Evolutionary conservation across 2,888 invertebrate genomes (phyloP), one percentile per base, ranked within the genome.

Genomic region (Dryomyza anilis): DNA sequence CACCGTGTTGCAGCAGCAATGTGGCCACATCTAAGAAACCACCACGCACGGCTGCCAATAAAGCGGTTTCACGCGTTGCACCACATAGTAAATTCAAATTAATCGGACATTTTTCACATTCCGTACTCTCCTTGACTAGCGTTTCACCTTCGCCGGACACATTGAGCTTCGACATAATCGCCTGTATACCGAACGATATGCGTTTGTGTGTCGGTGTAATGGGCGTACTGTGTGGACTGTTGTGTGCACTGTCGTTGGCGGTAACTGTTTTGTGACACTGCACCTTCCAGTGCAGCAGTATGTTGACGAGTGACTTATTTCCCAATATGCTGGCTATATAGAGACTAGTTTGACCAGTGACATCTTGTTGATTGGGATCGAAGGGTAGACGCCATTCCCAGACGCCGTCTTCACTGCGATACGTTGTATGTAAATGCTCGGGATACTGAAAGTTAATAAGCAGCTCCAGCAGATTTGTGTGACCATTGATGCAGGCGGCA

Each of bases 321-420:
- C 94, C 95, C 63, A 93, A 87, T 66, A 92, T 87, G 79, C 95
- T 91, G 12, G 97, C 94, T 67, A 96, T 89, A 83, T 96, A 96
- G 12, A 98, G 85, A 61, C 96, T 91, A 68, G 91, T 96, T 84
- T 96, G 95, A 0, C 94, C 95, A 29, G 93, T 92, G 3, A 92
- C 93, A 84, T 96, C 96, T 71, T 91, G 88, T 50, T 92, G 90
- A 84, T 98, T 98, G 56, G 97, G 88, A 83, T 98, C 96, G 80
- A 96, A 95, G n/a, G 96, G 90, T 81, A 93, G 87, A 25, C 87
- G 87, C 85, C 94, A 98, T 80, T 94, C 93, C 87, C 90, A 92
- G 63, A 89, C 87, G 19, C 91, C 91, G 2, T 87, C 86, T 36
- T 86, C 84, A 78, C 94, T 93, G 63, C 90, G 89, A 83, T 86